phyloP scores from a whole-genome alignment of 2,888 invertebrate genomes.

The Conomelus anceps region DNA sequence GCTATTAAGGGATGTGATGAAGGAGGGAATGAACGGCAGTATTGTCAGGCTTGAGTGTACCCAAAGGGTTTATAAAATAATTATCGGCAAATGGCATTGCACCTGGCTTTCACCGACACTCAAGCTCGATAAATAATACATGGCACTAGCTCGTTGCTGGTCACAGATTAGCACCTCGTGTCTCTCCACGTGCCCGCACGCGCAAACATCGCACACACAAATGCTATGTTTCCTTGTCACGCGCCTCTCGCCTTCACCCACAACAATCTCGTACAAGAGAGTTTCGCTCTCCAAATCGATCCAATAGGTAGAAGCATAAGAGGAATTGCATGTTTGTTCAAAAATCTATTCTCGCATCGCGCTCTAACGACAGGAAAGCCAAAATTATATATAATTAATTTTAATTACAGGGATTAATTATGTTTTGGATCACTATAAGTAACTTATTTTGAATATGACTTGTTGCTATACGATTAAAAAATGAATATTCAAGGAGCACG shows the following conservation, averaged over 20 bases:
- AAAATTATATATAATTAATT: background rate
- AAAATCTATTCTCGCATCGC: background rate
- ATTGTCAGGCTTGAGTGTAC: slow-evolving; percentile 10
- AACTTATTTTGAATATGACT: no score
- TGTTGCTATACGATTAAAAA: no score
- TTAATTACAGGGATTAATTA: no score
- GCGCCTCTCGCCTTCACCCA: background rate
- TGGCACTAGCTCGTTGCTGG: slow-evolving; percentile 6
- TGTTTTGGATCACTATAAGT: no score
- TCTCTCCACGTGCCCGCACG: background rate
- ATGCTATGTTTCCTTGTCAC: background rate
- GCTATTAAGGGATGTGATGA: slow-evolving; percentile 11
- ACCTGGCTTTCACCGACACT: slow-evolving; percentile 13
- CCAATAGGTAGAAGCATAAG: background rate
- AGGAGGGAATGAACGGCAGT: background rate
- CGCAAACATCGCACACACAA: background rate
- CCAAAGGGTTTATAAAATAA: slow-evolving; percentile 13
- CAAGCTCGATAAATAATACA: slow-evolving; percentile 13
- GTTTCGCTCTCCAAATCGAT: background rate
- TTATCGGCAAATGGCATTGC: slow-evolving; percentile 12
- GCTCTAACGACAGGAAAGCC: background rate
- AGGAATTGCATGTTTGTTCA: background rate
- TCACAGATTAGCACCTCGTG: slow-evolving; percentile 1
- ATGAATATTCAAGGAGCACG: no score
- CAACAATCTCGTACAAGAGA: background rate